A percentile compares a stretch with the other conserved stretches of the same genome.
Evolutionary conservation across 1,140 invertebrate species (phyloP).

Genomic region (Zaprionus ghesquierei): DNA sequence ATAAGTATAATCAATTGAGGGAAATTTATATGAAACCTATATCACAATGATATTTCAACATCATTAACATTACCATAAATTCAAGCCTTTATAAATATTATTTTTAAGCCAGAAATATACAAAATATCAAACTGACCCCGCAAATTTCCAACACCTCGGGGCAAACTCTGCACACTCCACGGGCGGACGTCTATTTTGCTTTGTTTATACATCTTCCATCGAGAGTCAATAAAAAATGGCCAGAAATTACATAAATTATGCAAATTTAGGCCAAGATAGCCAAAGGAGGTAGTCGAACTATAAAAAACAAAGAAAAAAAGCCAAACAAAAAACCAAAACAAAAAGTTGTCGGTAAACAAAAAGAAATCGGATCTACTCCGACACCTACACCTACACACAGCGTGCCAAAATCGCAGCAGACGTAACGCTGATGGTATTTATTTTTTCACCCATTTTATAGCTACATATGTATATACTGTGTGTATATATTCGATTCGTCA

Average conservation of each 20-base stretch:
- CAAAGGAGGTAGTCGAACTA: conserved; percentile 49
- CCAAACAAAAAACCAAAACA: conserved; percentile 23
- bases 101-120: background rate
- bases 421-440: conserved; percentile 14
- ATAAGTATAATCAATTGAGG: background rate
- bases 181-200: conserved; percentile 4
- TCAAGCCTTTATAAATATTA: background rate
- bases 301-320: conserved; percentile 36
- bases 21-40: background rate
- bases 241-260: conserved; percentile 63
- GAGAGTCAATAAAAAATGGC: conserved; percentile 34
- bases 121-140: background rate
- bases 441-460: background rate
- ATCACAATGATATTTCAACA: background rate
- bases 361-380: conserved; percentile 46
- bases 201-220: conserved; percentile 24
- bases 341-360: conserved; percentile 32
- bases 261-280: conserved; percentile 57
- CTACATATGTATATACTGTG: background rate
- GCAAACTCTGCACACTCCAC: background rate
- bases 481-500: conserved; percentile 13
- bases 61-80: background rate
- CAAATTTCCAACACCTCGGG: conserved; percentile 14
- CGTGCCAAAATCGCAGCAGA: conserved; percentile 15
- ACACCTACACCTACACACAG: conserved; percentile 29